phyloP scores from a whole-genome alignment of 1,140 invertebrate genomes.

The Ylistrum balloti region DNA sequence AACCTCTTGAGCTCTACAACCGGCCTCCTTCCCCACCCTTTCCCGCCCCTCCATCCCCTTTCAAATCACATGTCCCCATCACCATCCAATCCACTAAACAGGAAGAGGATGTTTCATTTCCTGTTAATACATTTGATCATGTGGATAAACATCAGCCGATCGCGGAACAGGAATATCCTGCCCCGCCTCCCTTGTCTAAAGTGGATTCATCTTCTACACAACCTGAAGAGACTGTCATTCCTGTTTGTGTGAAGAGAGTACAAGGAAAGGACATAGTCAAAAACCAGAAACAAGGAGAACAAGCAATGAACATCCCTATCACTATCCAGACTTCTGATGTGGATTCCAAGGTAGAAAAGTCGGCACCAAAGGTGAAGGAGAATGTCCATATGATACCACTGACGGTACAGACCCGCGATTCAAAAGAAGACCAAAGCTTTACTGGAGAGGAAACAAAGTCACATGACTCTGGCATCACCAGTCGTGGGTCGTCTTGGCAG shows the following conservation, averaged over 20 bases:
- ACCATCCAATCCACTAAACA: not conserved
- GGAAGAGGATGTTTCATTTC: not conserved
- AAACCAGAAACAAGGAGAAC: not conserved
- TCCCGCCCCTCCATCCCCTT: not conserved
- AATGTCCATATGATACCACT: conserved; percentile 63
- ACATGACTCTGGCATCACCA: conserved; percentile 64
- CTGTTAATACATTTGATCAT: not conserved
- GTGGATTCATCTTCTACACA: not conserved
- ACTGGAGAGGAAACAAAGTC: conserved; percentile 58
- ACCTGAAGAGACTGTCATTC: not conserved
- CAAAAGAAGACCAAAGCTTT: conserved; percentile 55
- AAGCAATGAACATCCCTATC: not conserved
- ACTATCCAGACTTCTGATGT: not conserved
- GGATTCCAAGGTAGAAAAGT: not conserved
- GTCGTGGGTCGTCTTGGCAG: conserved; percentile 65
- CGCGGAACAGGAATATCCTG: not conserved
- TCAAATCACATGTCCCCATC: not conserved
- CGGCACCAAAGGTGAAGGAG: not conserved
- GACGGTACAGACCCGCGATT: conserved; percentile 60
- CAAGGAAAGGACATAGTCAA: not conserved
- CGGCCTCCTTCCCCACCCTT: not conserved
- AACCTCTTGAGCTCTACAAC: not conserved
- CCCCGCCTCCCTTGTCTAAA: not conserved
- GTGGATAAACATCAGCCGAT: not conserved
- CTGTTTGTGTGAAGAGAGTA: not conserved